Evolutionary conservation across 1,140 invertebrate genomes (phyloP), one percentile per base, ranked within the genome.

Genomic region (Magallana gigas): DNA sequence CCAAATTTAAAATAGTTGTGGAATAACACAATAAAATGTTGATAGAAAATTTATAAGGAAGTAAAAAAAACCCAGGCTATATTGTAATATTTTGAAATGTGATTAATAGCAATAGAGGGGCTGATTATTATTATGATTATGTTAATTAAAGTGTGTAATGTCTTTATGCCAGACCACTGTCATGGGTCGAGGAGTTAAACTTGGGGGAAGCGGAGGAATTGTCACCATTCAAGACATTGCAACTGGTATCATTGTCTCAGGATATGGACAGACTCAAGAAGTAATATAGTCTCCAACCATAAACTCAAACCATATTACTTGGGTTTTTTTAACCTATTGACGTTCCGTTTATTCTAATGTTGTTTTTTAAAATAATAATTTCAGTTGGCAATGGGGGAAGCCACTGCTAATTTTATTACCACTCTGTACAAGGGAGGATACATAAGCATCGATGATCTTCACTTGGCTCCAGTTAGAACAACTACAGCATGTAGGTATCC

Each of bases 381-480:
- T 9, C n/a, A 86, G 85, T 29, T 82, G 36, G 85, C 85, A 0
- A 86, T 86, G 80, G 56, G n/a, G 8, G 36, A 82, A 1, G 85
- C 85, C 59, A 60, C 85, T 48, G 59, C 81, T 16, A 86, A 64
- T 81, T 80, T 60, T 16, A 82, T 86, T 2, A 86, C 85, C 0
- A 62, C 58, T 1, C 18, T 86, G 8, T 57, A 82, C 29, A 59
- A 86, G 58, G 29, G 81, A 14, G 85, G 85, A 4, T 86, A 82
- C 23, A 86, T 86, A 8, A 86, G 85, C 18, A 82, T 62, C 3
- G 76, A 86, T 8, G 85, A 86, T 64, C 60, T 86, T 56, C 85
- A 86, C 56, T 80, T 86, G 11, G 85, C 85, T 0, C 85, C 85
- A 48, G 14, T 83, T 16, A 81, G 76, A 60, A 86, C 85, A 57